Evolutionary conservation across 2,797 vertebrate species (phyloP).

Genomic region (Acanthis flammea): DNA sequence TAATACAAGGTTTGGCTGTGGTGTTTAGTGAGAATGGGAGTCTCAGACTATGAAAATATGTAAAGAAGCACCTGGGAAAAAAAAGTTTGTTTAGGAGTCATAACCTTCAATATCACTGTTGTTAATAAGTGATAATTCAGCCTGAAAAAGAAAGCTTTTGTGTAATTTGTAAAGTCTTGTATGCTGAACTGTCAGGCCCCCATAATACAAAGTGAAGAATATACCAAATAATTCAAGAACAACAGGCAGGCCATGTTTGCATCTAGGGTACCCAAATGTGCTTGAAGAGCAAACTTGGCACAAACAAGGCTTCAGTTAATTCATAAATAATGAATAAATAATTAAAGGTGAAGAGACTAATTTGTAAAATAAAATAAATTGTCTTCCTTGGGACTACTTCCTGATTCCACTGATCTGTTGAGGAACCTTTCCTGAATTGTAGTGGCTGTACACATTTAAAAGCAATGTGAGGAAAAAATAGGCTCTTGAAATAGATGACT

Average conservation of each 20-base stretch:
- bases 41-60: not conserved
- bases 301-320: not conserved
- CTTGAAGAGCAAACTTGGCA: not conserved
- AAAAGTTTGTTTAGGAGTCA: not conserved
- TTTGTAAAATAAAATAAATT: not conserved
- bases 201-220: not conserved
- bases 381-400: rapidly evolving
- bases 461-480: not conserved
- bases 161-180: not conserved
- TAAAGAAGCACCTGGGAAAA: not conserved
- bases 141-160: not conserved
- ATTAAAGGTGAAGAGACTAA: not conserved
- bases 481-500: not conserved
- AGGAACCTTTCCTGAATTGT: not conserved
- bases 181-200: not conserved
- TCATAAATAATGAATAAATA: not conserved
- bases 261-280: not conserved
- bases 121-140: not conserved
- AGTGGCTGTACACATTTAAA: not conserved
- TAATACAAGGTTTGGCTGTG: not conserved
- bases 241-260: not conserved
- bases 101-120: not conserved
- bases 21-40: not conserved
- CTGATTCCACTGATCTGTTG: not conserved
- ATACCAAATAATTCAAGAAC: not conserved